Evolutionary conservation across 1,140 invertebrate genomes (phyloP), one percentile per base, ranked within the genome.

Genomic region (Phymastichus coffea): DNA sequence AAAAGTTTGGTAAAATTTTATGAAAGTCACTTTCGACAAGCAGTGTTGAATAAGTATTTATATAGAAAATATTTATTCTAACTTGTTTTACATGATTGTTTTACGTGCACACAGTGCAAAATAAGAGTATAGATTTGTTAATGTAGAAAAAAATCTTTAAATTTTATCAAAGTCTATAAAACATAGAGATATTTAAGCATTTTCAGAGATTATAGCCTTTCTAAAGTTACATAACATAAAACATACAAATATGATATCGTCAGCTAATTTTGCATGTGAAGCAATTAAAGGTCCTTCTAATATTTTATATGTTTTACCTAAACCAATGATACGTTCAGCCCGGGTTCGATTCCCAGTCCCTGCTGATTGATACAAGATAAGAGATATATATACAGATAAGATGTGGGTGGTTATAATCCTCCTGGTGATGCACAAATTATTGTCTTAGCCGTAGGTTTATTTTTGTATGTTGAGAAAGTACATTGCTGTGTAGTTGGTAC

Each of bases 1-100:
- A 28, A 15, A 28, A 19, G 12, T 10, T 56, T 57, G 58, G 8
- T 43, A 43, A 43, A 15, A 41, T 44, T 38, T 43, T 58, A 38
- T 47, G 28, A 33, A 33, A 33, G 12, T 7, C 12, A 33, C 12
- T 12, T 33, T 7, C 6, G 12, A 12, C 28, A 6, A 7, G 28
- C 28, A 33, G 12, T 33, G 12, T 7, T 33, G 12, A 12, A 33
- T 6, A 33, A 33, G 12, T 33, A 33, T 33, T 33, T 12, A 33
- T 33, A 7, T 33, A 33, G 12, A 33, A 33, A 12, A 6, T 33
- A 33, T 33, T 7, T 12, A 33, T 33, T 33, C 28, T 33, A 33
- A 33, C n/a, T n/a, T n/a, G 12, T 6, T 33, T 33, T 7, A 33
- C 6, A 33, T 12, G 12, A 33, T 7, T 6, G 6, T 33, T 7